Conservation (phyloP, 2,888 invertebrate genomes). For the Zaprionus lineosus region DNA sequence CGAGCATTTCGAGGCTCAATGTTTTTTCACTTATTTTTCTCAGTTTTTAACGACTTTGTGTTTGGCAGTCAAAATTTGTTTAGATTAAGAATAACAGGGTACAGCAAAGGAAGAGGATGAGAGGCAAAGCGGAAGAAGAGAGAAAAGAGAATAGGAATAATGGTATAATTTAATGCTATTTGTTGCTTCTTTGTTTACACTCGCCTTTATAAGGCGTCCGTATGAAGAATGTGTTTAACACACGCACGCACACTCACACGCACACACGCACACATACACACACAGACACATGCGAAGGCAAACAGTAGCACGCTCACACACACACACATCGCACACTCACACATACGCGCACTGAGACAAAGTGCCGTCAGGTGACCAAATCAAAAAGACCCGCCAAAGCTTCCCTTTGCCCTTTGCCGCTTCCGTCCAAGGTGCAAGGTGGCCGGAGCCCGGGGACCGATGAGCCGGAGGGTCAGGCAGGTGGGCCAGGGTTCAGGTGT, state of each 20-base stretch:
- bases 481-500: no score
- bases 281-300: neutral
- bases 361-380: no score
- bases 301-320: no score
- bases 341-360: no score
- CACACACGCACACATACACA: neutral
- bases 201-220: constrained; percentile 40
- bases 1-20: no score
- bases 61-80: constrained; percentile 53
- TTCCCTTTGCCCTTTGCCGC: no score
- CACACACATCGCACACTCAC: no score
- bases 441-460: no score
- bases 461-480: no score
- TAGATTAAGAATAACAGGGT: constrained; percentile 38
- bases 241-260: neutral
- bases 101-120: neutral
- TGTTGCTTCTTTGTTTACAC: constrained; percentile 53
- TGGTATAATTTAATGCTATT: neutral
- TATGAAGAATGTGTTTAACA: constrained; percentile 12
- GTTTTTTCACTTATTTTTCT: no score
- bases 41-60: constrained; percentile 46
- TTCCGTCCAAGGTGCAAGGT: no score
- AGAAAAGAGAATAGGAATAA: constrained; percentile 12
- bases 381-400: no score
- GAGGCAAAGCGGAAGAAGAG: neutral